phyloP scores from a whole-genome alignment of 2,888 invertebrate genomes.

The Cheilosia grossa region DNA sequence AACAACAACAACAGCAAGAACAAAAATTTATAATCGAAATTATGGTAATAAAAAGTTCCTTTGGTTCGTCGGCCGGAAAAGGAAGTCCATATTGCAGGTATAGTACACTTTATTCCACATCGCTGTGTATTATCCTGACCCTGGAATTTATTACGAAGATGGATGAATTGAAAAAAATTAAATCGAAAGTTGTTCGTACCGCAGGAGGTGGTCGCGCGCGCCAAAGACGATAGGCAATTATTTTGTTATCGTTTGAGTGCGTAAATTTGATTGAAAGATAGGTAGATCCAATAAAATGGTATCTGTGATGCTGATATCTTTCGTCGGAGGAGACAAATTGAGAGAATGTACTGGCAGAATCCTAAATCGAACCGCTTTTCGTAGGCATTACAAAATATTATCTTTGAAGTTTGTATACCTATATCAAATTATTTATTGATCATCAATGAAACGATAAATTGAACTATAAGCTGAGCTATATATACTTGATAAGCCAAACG shows the following conservation, averaged over 20 bases:
- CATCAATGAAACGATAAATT: slow-evolving; percentile 2
- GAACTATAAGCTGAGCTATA: neutral
- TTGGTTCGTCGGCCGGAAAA: slow-evolving; percentile 50
- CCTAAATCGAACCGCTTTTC: neutral
- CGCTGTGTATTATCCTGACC: slow-evolving; percentile 35
- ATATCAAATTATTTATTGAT: slow-evolving; percentile 31
- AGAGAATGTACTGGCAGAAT: slow-evolving; percentile 28
- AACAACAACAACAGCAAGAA: neutral
- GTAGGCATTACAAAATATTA: neutral
- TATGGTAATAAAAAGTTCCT: slow-evolving; percentile 67
- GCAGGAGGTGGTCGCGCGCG: neutral
- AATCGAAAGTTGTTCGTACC: slow-evolving; percentile 32
- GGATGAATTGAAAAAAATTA: slow-evolving; percentile 32
- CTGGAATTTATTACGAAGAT: slow-evolving; percentile 63
- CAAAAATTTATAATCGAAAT: slow-evolving; percentile 65
- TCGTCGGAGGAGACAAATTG: slow-evolving; percentile 1
- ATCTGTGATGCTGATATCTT: neutral
- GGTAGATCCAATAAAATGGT: slow-evolving; percentile 63
- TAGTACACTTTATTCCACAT: slow-evolving; percentile 13
- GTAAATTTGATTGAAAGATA: slow-evolving; percentile 73
- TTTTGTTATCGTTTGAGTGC: slow-evolving; percentile 68
- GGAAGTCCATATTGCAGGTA: slow-evolving; percentile 44
- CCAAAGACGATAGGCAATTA: slow-evolving; percentile 53
- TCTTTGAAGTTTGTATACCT: slow-evolving; percentile 29
- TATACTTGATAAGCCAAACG: no score